Evolutionary conservation across 2,113 vertebrate genomes (phyloP).

Genomic region (Girardinichthys multiradiatus): DNA sequence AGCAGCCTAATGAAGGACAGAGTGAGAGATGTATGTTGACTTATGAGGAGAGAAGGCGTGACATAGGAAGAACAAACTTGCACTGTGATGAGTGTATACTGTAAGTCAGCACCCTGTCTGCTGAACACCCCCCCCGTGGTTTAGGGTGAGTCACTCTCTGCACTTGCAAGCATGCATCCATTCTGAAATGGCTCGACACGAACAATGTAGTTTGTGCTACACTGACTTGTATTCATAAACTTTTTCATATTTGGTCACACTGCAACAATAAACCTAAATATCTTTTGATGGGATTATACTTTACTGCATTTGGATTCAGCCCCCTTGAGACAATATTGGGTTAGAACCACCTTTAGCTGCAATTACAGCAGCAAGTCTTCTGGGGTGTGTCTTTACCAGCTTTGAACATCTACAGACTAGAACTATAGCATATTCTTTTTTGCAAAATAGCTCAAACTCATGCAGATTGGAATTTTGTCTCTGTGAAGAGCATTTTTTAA

Average conservation of each 20-base stretch:
- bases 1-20: conserved; percentile 40
- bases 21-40: conserved; percentile 17
- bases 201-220: conserved; percentile 3
- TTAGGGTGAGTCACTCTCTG: conserved; percentile 66
- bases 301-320: background rate
- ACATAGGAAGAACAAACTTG: conserved; percentile 25
- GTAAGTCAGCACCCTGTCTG: conserved; percentile 49
- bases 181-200: conserved; percentile 24
- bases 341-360: background rate
- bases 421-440: background rate
- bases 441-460: background rate
- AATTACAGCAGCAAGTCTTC: background rate
- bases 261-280: background rate
- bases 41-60: background rate
- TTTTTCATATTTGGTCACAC: background rate
- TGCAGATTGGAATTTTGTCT: background rate
- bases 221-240: background rate
- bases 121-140: conserved; percentile 41
- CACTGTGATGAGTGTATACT: conserved; percentile 42
- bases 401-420: background rate
- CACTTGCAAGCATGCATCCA: conserved; percentile 60
- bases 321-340: background rate
- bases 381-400: background rate
- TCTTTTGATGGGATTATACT: background rate
- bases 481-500: background rate